Conservation (phyloP, 2,888 invertebrate genomes). For the Perizoma flavofasciatum region DNA sequence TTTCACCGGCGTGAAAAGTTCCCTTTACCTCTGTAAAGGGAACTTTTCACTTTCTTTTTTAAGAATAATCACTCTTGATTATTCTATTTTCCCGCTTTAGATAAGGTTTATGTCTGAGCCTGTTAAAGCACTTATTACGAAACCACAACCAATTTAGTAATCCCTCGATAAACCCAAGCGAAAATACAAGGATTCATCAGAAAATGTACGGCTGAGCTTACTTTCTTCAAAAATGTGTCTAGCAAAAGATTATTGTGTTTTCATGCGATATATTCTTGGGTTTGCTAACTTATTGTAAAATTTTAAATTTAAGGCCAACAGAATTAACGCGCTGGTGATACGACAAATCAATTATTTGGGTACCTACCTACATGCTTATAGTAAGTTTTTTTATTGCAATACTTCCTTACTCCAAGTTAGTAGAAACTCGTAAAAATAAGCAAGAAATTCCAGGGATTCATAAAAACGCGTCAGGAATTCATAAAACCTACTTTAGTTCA, state of each 20-base stretch:
- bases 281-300: no score
- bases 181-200: slow-evolving; percentile 12
- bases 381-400: background rate
- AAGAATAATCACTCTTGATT: no score
- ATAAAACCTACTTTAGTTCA: slow-evolving; percentile 21
- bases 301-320: no score
- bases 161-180: slow-evolving; percentile 13
- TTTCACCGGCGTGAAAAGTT: slow-evolving; percentile 6
- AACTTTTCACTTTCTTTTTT: no score
- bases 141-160: slow-evolving; percentile 24
- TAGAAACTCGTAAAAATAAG: slow-evolving; percentile 16
- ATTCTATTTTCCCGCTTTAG: slow-evolving; percentile 3
- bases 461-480: slow-evolving; percentile 23
- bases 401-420: slow-evolving; percentile 12
- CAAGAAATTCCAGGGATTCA: slow-evolving; percentile 19
- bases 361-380: no score
- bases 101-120: slow-evolving; percentile 19
- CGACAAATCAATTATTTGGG: no score
- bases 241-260: no score
- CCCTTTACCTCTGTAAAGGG: slow-evolving; percentile 4
- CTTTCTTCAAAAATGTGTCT: background rate
- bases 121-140: slow-evolving; percentile 14
- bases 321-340: no score
- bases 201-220: slow-evolving; percentile 11
- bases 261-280: no score